Evolutionary conservation across 1,140 invertebrate genomes (phyloP), one percentile per base, ranked within the genome.

Genomic region (Drosophila ohnishii): DNA sequence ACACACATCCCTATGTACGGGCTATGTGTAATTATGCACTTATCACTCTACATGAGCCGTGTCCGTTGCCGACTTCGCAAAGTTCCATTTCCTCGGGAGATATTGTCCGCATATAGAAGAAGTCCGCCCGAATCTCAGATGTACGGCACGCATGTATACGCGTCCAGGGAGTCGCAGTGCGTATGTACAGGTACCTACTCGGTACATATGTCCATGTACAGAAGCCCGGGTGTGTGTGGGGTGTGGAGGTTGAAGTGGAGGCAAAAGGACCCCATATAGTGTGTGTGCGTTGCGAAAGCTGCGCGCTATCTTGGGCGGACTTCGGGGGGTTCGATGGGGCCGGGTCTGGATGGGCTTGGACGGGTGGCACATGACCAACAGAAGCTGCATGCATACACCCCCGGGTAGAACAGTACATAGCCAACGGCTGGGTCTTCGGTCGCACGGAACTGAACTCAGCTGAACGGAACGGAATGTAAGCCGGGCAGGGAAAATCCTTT

Each of bases 331-430:
- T 16, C 13, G 28, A 34, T 16, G 28, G 53, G 16, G 28, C 32
- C 5, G 40, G 37, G 32, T 6, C 35, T 13, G 22, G 11, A 16
- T 11, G 40, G 56, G 57, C 42, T 16, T 16, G 44, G 19, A 44
- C 42, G 66, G 77, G 69, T 51, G 72, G 80, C 57, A 78, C 65
- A 77, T 83, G 80, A 78, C 89, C 80, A 90, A 81, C 89, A 90
- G 90, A 85, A 90, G 89, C 83, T 90, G 90, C 73, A 86, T 81
- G 78, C 67, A 84, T 90, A 90, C 90, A 88, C 90, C 90, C 87
- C 87, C 90, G 85, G 90, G 90, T 91, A 80, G 85, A 90, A 83
- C 72, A 90, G 85, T 90, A 86, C 76, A 91, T 91, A 91, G 90
- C 90, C 90, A 83, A 90, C 74, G 90, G 90, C 90, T 91, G 89